phyloP scores from a whole-genome alignment of 2,888 invertebrate genomes.

The Dynastes maya region DNA sequence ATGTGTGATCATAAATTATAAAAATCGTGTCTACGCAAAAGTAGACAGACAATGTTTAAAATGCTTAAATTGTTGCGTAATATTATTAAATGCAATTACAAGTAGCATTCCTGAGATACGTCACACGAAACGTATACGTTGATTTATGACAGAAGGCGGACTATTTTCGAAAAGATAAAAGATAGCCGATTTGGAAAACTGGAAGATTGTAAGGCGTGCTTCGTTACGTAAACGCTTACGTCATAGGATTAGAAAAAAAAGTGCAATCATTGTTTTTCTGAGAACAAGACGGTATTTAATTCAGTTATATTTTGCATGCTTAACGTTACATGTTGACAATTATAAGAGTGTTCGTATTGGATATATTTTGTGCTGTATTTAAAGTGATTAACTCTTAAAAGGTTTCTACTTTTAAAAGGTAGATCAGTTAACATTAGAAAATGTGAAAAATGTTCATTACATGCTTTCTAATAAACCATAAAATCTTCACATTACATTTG shows the following conservation, averaged over 20 bases:
- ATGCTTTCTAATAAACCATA: too few species aligned
- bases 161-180: slow-evolving; percentile 15
- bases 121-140: background rate
- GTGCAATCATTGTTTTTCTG: slow-evolving; percentile 9
- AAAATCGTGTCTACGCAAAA: slow-evolving; percentile 3
- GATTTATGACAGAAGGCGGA: background rate
- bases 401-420: too few species aligned
- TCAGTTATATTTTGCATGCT: background rate
- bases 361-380: too few species aligned
- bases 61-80: slow-evolving; percentile 18
- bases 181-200: slow-evolving; percentile 14
- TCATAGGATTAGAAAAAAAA: background rate
- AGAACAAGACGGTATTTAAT: background rate
- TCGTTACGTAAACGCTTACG: slow-evolving; percentile 3
- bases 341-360: background rate
- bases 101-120: background rate
- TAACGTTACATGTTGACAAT: background rate
- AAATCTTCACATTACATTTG: too few species aligned
- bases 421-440: too few species aligned
- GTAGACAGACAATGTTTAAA: slow-evolving; percentile 1
- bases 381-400: too few species aligned
- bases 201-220: background rate
- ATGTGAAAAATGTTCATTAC: too few species aligned
- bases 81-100: slow-evolving; percentile 32
- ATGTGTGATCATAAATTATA: background rate